Base-by-base conservation (phyloP, 2,113 vertebrate species). In the Loxodonta africana region DNA sequence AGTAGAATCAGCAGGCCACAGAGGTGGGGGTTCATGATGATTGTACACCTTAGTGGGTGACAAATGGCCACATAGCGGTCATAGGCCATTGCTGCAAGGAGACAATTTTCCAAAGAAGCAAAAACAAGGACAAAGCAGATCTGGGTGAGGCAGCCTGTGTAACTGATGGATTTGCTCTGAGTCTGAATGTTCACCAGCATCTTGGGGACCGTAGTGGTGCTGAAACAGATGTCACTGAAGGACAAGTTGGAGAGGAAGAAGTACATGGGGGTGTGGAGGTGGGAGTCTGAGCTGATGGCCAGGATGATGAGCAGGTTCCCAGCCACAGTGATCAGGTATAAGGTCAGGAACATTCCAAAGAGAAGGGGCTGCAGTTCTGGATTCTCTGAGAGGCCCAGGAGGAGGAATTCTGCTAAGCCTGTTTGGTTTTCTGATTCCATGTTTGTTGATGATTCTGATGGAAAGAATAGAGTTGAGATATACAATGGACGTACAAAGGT, bases 61-160 rank as follows among this genome's bases (percentile, higher is more conserved):
- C 96, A 93, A 5, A 97, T 91, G 84, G 96, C 95, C 60, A 95
- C 88, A 37, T 85, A 97, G 9, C 65, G 74, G 18, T 77, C 74
- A 28, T 77, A 77, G 41, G 74, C 74, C 74, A 77, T 77, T 46
- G 14, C 74, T 10, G 74, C 74, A 77, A 77, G 74, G 25, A 77
- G 74, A 26, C 18, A 77, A 77, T 77, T 77, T 77, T 77, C 74
- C 74, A 77, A 26, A 46, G 41, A 6, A 26, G 74, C 74, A 28
- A 77, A 77, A 46, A 77, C 23, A 9, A 77, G 44, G 1, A 77
- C 44, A 25, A 77, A 46, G 41, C 74, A 44, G 25, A 26, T 12
- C 74, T 77, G 74, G 44, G 41, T 77, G 74, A 96, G 80, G 28
- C 95, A 97, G 5, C 74, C 62, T 44, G 26, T 69, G 73, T 93